Evolutionary conservation across 1,140 invertebrate species (phyloP).

Genomic region (Megalopta genalis): DNA sequence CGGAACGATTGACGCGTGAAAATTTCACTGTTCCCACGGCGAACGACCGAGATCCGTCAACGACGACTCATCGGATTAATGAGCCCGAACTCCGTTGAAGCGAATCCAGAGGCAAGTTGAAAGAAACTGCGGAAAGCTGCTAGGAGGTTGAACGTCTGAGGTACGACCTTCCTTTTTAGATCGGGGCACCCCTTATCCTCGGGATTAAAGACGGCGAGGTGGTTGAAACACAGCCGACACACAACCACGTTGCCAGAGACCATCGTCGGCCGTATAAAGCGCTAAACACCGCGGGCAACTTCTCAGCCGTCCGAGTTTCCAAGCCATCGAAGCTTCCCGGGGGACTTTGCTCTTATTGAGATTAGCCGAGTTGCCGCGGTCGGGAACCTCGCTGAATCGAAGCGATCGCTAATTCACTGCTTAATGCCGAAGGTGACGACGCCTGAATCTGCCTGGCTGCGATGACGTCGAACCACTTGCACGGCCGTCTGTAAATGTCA

Average conservation of each 20-base stretch:
- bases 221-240: background rate
- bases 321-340: background rate
- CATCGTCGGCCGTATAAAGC: conserved; percentile 55
- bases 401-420: conserved; percentile 29
- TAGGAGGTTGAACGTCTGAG: too few relatives aligned
- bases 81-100: conserved; percentile 7
- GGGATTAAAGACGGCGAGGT: conserved; percentile 23
- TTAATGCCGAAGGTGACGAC: conserved; percentile 23
- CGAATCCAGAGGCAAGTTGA: background rate
- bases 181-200: background rate
- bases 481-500: background rate
- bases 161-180: background rate
- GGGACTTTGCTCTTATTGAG: conserved; percentile 66
- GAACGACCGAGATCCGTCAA: background rate
- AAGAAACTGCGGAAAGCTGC: background rate
- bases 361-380: conserved; percentile 45
- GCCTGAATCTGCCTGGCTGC: background rate
- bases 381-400: background rate
- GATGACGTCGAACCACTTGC: background rate
- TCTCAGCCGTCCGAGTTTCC: conserved; percentile 50
- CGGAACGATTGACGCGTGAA: background rate
- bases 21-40: background rate
- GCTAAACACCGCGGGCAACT: conserved; percentile 55
- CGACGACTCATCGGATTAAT: conserved; percentile 17
- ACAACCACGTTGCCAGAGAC: conserved; percentile 2